phyloP scores from a whole-genome alignment of 2,113 vertebrate genomes.

The Pogonocichla stellata region DNA sequence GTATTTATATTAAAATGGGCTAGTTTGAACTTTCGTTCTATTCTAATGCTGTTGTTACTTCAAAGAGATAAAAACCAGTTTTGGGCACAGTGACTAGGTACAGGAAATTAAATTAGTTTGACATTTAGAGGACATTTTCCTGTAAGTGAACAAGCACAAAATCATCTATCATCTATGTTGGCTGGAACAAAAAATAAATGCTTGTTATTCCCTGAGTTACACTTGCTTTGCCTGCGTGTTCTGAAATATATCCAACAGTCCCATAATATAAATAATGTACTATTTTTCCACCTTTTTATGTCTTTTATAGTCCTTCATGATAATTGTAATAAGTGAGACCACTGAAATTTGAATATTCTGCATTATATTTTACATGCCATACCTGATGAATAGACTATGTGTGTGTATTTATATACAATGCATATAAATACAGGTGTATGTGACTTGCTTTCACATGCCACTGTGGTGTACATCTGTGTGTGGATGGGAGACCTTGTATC shows the following conservation, averaged over 20 bases:
- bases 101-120: conserved; percentile 3
- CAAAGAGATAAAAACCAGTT: not conserved
- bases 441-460: not conserved
- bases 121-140: not conserved
- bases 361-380: not conserved
- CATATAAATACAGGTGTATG: rapidly evolving
- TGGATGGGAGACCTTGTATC: not conserved
- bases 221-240: not conserved
- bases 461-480: not conserved
- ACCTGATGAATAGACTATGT: not conserved
- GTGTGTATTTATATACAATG: too few relatives aligned
- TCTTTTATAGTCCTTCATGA: not conserved
- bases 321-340: not conserved
- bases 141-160: not conserved
- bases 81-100: not conserved
- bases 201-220: not conserved
- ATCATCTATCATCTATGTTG: not conserved
- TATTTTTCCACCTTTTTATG: not conserved
- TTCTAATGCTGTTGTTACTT: not conserved
- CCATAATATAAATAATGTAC: not conserved
- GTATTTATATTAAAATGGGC: not conserved
- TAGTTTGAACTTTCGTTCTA: not conserved
- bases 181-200: not conserved
- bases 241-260: not conserved
- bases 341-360: not conserved